Base-by-base conservation (phyloP, 2,888 invertebrate genomes). In the Epinotia nisella region DNA sequence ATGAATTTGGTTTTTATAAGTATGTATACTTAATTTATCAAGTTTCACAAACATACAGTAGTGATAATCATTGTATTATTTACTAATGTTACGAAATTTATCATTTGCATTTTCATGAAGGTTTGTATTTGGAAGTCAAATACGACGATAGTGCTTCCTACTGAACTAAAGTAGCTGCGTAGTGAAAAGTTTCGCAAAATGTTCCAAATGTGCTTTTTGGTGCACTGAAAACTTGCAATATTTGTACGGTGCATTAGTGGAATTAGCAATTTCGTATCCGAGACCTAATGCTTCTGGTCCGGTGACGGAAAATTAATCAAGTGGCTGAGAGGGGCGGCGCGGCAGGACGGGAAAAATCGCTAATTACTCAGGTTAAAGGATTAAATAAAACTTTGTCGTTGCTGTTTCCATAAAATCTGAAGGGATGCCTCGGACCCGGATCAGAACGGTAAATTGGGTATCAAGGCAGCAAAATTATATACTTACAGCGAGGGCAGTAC, bases 181-280 rank as follows among this genome's bases (percentile, higher is more conserved):
- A 70, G 74, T 75, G 77, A 79, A 79, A 78, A 76, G 76, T 77
- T 77, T 71, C 58, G 69, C 76, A 80, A 83, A 84, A 83, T 83
- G 79, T 82, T 87, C 81, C 81, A 80, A 82, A 81, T 83, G 83
- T 83, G 84, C 82, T 85, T 51, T 51, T 81, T 77, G 76, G 77
- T 76, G 83, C 82, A 82, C 83, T 80, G 82, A 83, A 82, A 88
- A 86, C 84, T 86, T 83, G 83, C 80, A 84, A 87, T 91, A 90
- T 92, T 92, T 92, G 92, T 92, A 87, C 88, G 81, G 85, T 90
- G 93, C 93, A 93, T 93, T 93, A 93, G 91, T 85, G 90, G 88
- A 90, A 93, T 93, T 93, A 93, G 90, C 88, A 92, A 92, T 93
- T 91, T 91, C 92, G 89, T 89, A 90, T 87, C 87, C 84, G 87